phyloP scores from a whole-genome alignment of 2,797 vertebrate genomes.

The Melanogrammus aeglefinus region DNA sequence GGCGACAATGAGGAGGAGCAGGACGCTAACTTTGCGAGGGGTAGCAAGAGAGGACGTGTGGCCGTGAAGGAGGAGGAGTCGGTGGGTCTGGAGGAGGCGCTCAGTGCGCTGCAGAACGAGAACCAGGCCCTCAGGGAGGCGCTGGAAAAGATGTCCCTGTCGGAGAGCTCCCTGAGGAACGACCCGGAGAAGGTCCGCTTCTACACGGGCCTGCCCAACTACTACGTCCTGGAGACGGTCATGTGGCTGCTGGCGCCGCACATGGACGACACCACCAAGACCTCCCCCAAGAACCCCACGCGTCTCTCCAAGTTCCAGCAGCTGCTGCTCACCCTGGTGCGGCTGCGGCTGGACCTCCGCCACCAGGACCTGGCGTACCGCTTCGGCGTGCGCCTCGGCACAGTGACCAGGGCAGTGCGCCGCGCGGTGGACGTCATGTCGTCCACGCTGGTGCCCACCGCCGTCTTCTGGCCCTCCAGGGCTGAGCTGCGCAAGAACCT shows the following conservation, averaged over 20 bases:
- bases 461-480: slow-evolving; percentile 77
- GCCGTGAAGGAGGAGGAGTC: slow-evolving; percentile 25
- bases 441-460: slow-evolving; percentile 72
- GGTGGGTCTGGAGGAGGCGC: slow-evolving; percentile 58
- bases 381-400: slow-evolving; percentile 72
- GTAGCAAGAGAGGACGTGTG: slow-evolving; percentile 52
- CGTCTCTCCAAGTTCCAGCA: slow-evolving; percentile 77
- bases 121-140: slow-evolving; percentile 73
- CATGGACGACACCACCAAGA: slow-evolving; percentile 70
- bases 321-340: slow-evolving; percentile 75
- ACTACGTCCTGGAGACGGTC: slow-evolving; percentile 75
- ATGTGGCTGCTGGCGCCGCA: slow-evolving; percentile 77
- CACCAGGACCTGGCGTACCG: slow-evolving; percentile 78
- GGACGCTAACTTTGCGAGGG: slow-evolving; percentile 36
- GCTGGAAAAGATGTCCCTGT: slow-evolving; percentile 73
- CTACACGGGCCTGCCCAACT: slow-evolving; percentile 77
- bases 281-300: background rate
- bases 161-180: slow-evolving; percentile 69
- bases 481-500: slow-evolving; percentile 76
- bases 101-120: slow-evolving; percentile 68
- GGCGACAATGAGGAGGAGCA: slow-evolving; percentile 41
- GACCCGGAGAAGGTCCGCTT: slow-evolving; percentile 76
- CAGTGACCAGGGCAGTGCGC: slow-evolving; percentile 69
- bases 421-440: slow-evolving; percentile 77
- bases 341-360: slow-evolving; percentile 73